These are phyloP conservation scores for Anticlea derivata DNA, from an alignment of 2,888 invertebrate genomes.

Conservation along the genomic window DNA sequence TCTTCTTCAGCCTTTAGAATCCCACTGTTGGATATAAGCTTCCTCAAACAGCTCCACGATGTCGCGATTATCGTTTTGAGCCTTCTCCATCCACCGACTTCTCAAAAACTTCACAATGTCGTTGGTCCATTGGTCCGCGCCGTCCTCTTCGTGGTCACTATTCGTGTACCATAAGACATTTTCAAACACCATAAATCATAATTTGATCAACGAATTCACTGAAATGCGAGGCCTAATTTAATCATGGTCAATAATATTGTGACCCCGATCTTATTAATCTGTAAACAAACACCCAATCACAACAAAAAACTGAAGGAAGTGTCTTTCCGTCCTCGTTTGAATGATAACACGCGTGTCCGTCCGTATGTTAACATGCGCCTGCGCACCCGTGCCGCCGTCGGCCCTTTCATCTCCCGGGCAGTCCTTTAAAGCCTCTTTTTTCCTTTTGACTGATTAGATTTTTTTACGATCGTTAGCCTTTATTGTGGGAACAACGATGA, in stretches of 20 bases:
- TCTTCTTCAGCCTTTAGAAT: too few relatives aligned
- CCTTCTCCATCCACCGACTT: too few relatives aligned
- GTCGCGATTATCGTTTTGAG: too few relatives aligned
- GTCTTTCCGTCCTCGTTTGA: slow-evolving; percentile 54
- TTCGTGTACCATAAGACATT: too few relatives aligned
- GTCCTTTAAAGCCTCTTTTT: slow-evolving; percentile 58
- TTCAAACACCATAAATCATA: too few relatives aligned
- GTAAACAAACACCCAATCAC: slow-evolving; percentile 19
- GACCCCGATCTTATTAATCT: not conserved
- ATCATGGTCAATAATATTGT: slow-evolving; percentile 1
- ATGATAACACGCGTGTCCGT: slow-evolving; percentile 62
- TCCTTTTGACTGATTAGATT: slow-evolving; percentile 64
- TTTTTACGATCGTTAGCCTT: slow-evolving; percentile 63
- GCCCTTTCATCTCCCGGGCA: slow-evolving; percentile 74
- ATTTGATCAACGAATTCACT: too few relatives aligned
- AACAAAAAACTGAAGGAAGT: slow-evolving; percentile 56
- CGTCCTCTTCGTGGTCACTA: too few relatives aligned
- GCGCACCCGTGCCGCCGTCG: slow-evolving; percentile 53
- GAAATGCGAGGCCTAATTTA: not conserved
- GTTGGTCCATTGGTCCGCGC: too few relatives aligned
- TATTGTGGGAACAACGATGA: slow-evolving; percentile 76
- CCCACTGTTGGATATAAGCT: too few relatives aligned
- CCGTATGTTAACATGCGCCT: slow-evolving; percentile 63
- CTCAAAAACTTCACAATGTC: too few relatives aligned
- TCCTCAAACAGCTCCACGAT: too few relatives aligned